Conservation (phyloP, 2,113 vertebrate genomes). For the Lepus europaeus region DNA sequence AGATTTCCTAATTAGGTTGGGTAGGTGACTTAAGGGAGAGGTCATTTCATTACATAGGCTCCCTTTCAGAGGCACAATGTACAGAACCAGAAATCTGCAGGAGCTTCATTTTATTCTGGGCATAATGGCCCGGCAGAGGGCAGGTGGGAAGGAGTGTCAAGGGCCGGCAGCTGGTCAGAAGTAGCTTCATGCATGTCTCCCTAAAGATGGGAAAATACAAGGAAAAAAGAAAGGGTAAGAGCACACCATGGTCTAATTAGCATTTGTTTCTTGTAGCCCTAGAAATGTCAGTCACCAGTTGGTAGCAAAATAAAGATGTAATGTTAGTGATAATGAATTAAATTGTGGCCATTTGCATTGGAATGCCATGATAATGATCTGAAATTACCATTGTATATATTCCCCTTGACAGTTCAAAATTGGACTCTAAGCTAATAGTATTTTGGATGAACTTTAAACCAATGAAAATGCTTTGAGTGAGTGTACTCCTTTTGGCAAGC, state of each 20-base stretch:
- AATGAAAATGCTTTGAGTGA: conserved; percentile 87
- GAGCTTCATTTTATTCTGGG: conserved; percentile 36
- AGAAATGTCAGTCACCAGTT: conserved; percentile 92
- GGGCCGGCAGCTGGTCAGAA: conserved; percentile 76
- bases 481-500: conserved; percentile 87
- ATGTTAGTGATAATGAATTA: conserved; percentile 91
- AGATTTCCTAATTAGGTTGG: conserved; percentile 86
- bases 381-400: conserved; percentile 91
- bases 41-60: conserved; percentile 77
- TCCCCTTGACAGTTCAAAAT: conserved; percentile 90
- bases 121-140: conserved; percentile 17
- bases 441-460: conserved; percentile 90
- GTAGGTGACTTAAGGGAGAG: conserved; percentile 82
- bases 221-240: conserved; percentile 88
- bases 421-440: conserved; percentile 90
- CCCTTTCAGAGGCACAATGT: conserved; percentile 59
- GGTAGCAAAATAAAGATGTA: conserved; percentile 92
- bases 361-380: conserved; percentile 91
- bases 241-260: conserved; percentile 89
- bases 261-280: conserved; percentile 89
- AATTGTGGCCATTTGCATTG: conserved; percentile 91
- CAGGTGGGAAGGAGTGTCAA: conserved; percentile 43
- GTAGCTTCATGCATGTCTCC: conserved; percentile 72
- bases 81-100: conserved; percentile 32
- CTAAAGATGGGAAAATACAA: conserved; percentile 78